Percentiles rank a stretch among this genome's conserved stretches.
Evolutionary conservation across 2,888 invertebrate genomes (phyloP).

Genomic region (Watsonalla binaria): DNA sequence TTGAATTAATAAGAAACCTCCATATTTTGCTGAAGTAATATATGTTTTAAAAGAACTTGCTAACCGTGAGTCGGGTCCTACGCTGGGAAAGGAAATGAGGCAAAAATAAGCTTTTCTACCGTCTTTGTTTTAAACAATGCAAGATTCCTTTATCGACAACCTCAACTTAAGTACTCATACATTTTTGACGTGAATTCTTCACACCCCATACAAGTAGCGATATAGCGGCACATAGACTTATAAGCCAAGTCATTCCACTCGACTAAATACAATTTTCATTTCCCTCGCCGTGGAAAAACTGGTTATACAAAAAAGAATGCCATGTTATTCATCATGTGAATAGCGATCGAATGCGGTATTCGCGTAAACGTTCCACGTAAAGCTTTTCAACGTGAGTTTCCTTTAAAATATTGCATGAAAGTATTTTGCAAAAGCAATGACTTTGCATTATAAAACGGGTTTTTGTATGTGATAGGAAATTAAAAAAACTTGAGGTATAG

Average conservation of each 20-base stretch:
- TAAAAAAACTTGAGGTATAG: slow-evolving; percentile 5
- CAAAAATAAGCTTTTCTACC: no score
- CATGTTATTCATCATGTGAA: slow-evolving; percentile 12
- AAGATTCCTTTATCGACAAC: no score
- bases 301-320: slow-evolving; percentile 3
- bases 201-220: background rate
- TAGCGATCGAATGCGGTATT: slow-evolving; percentile 24
- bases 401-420: slow-evolving; percentile 51
- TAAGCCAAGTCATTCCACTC: slow-evolving; percentile 2
- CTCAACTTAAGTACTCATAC: no score
- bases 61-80: no score
- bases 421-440: slow-evolving; percentile 31
- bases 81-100: no score
- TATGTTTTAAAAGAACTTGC: no score
- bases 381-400: slow-evolving; percentile 34
- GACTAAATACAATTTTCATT: slow-evolving; percentile 1
- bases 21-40: no score
- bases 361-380: slow-evolving; percentile 36
- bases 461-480: slow-evolving; percentile 22
- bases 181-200: no score
- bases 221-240: background rate
- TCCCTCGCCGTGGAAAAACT: background rate
- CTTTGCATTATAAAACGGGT: slow-evolving; percentile 43
- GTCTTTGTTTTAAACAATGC: no score
- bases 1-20: no score